Conservation (phyloP, 2,797 vertebrate genomes). For the Pygocentrus nattereri region DNA sequence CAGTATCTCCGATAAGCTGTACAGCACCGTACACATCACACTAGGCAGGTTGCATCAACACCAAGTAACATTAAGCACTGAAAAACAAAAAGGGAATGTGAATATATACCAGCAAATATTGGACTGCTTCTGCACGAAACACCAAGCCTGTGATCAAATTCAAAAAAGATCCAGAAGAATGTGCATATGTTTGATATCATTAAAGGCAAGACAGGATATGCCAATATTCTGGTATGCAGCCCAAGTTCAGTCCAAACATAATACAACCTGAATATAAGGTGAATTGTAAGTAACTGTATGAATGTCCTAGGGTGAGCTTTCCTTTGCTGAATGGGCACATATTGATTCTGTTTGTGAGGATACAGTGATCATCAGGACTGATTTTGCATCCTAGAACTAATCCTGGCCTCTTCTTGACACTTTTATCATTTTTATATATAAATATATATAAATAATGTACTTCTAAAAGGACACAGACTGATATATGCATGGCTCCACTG, state of each 20-base stretch:
- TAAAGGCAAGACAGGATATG: background rate
- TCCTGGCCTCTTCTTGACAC: background rate
- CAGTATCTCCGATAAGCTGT: background rate
- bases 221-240: background rate
- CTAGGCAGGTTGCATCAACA: background rate
- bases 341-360: no score
- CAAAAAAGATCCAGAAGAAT: background rate
- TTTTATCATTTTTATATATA: conserved; percentile 1
- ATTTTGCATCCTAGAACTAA: no score
- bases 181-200: background rate
- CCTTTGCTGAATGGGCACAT: no score
- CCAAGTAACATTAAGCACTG: background rate
- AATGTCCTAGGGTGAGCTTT: background rate
- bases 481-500: background rate
- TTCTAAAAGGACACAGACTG: background rate
- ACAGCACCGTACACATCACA: background rate
- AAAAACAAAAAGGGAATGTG: background rate
- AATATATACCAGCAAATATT: background rate
- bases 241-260: background rate
- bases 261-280: background rate
- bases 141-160: background rate
- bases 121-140: background rate
- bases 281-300: background rate
- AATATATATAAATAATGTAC: background rate
- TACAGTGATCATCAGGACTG: no score